Base-by-base conservation (phyloP, 1,140 invertebrate genomes). In the Asbolus verrucosus region DNA sequence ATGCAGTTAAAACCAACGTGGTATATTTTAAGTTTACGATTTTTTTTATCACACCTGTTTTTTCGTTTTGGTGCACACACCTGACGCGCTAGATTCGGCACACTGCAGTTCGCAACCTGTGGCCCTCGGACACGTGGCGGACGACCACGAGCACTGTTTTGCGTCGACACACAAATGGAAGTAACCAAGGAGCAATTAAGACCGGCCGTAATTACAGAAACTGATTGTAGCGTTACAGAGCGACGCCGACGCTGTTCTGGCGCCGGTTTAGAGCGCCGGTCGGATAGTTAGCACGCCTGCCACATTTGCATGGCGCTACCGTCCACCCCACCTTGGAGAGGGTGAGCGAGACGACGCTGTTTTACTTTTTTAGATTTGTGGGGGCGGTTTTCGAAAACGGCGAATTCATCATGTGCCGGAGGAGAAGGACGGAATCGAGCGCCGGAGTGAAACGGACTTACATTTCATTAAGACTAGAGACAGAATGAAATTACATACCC, bases 401-500 rank as follows among this genome's bases (percentile, higher is more conserved):
- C n/a, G n/a, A n/a, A n/a, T n/a, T n/a, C n/a, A n/a, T n/a, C n/a
- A n/a, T n/a, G n/a, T n/a, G n/a, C n/a, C n/a, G n/a, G n/a, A n/a
- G n/a, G n/a, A n/a, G n/a, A n/a, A n/a, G n/a, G n/a, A n/a, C n/a
- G n/a, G n/a, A n/a, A 27, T 27, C 24, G 24, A 8, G 3, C 24
- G 24, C 24, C 24, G 24, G 24, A n/a, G n/a, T n/a, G n/a, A n/a
- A n/a, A n/a, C n/a, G n/a, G n/a, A n/a, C n/a, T n/a, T n/a, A n/a
- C n/a, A n/a, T n/a, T n/a, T 80, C 78, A 81, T 81, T 81, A 81
- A 81, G 79, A 72, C 73, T 69, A 75, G 77, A 76, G 75, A 78
- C 75, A 79, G 79, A 81, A 79, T 80, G 79, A 81, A 81, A 81
- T 81, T 81, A 81, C 79, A 80, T 77, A 79, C 78, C 76, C 76